Evolutionary conservation across 2,113 vertebrate genomes (phyloP).

Genomic region (Hystrix cristata): DNA sequence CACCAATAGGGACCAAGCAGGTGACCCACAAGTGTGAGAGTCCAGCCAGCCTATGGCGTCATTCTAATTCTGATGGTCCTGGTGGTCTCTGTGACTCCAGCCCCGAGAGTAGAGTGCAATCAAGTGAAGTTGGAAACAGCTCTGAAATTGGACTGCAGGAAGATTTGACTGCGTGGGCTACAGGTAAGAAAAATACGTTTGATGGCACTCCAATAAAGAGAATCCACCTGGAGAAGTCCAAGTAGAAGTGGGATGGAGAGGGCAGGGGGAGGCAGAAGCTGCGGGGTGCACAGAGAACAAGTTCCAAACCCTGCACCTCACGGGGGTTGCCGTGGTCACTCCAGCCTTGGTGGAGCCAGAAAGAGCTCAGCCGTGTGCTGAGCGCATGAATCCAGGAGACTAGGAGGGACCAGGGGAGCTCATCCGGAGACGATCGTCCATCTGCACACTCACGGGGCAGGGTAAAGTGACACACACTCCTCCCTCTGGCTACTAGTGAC

Average conservation of each 20-base stretch:
- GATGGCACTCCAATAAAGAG: not conserved
- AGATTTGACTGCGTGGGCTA: not conserved
- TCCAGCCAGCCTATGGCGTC: not conserved
- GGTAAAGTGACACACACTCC: slow-evolving; percentile 31
- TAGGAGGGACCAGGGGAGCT: slow-evolving; percentile 22
- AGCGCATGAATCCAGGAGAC: slow-evolving; percentile 8
- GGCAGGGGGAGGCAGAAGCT: not conserved
- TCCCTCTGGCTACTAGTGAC: slow-evolving; percentile 27
- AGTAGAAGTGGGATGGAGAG: not conserved
- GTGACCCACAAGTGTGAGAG: not conserved
- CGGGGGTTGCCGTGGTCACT: slow-evolving; percentile 17
- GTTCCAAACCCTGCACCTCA: not conserved
- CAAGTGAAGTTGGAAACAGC: not conserved
- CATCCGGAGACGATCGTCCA: slow-evolving; percentile 57
- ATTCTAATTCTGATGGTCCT: not conserved
- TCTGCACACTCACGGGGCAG: not conserved
- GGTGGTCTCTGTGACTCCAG: not conserved
- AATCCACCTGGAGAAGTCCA: not conserved
- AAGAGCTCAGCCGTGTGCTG: not conserved
- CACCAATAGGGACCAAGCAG: not conserved
- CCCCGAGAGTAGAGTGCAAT: not conserved
- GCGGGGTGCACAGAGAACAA: not conserved
- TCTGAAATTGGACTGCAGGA: not conserved
- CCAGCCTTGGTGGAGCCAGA: not conserved
- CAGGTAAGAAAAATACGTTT: not conserved